Evolutionary conservation across 2,888 invertebrate species (phyloP).

Genomic region (Zygogramma bicolorata): DNA sequence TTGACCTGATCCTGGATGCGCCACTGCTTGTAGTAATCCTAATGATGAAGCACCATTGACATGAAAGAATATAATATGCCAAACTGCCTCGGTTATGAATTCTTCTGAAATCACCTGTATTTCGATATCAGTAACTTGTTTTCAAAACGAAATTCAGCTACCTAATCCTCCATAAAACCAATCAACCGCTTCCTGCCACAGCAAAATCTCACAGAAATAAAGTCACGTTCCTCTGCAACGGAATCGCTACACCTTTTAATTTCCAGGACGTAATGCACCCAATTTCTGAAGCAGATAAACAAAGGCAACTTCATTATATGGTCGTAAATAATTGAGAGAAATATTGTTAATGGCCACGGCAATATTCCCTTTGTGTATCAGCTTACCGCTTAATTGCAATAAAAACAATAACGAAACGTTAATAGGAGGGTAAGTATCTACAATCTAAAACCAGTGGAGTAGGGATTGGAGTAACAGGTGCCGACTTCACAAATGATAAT

Average conservation of each 20-base stretch:
- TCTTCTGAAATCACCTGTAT: not conserved
- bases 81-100: too few relatives aligned
- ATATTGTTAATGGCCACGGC: slow-evolving; percentile 54
- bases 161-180: not conserved
- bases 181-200: not conserved
- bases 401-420: slow-evolving; percentile 58
- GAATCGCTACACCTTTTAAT: slow-evolving; percentile 40
- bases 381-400: slow-evolving; percentile 60
- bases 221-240: slow-evolving; percentile 17
- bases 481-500: too few relatives aligned
- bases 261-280: slow-evolving; percentile 39
- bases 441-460: not conserved
- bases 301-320: slow-evolving; percentile 56
- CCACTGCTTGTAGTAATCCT: too few relatives aligned
- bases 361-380: slow-evolving; percentile 60
- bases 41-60: too few relatives aligned
- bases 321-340: slow-evolving; percentile 55
- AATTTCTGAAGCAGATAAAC: slow-evolving; percentile 50
- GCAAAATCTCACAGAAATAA: not conserved
- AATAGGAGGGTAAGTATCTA: slow-evolving; percentile 37
- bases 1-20: too few relatives aligned
- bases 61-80: too few relatives aligned
- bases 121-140: not conserved
- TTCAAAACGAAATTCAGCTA: not conserved
- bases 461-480: not conserved